Evolutionary conservation across 1,140 invertebrate species (phyloP).

Genomic region (Papilio machaon): DNA sequence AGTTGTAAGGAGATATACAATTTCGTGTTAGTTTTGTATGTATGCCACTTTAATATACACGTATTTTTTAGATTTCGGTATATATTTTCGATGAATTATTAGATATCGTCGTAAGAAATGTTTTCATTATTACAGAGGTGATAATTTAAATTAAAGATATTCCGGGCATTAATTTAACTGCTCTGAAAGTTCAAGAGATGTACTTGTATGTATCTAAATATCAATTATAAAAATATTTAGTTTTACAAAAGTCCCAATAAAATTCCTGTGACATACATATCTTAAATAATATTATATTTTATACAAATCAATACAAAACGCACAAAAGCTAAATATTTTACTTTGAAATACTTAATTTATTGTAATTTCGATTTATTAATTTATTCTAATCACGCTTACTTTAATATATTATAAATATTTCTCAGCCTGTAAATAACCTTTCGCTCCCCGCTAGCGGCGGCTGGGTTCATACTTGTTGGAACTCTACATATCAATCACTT

Average conservation of each 20-base stretch:
- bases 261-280: background rate
- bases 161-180: background rate
- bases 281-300: background rate
- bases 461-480: background rate
- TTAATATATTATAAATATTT: background rate
- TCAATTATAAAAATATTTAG: background rate
- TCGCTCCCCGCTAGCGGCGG: background rate
- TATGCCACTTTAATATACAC: constrained; percentile 33
- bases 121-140: background rate
- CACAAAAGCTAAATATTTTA: background rate
- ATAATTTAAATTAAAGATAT: background rate
- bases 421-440: constrained; percentile 1
- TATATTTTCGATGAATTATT: constrained; percentile 27
- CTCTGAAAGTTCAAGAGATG: background rate
- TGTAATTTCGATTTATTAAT: background rate
- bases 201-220: background rate
- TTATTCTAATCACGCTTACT: background rate
- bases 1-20: constrained; percentile 68
- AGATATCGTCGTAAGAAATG: background rate
- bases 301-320: background rate
- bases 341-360: background rate
- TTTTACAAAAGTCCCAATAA: background rate
- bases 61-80: constrained; percentile 14
- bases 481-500: background rate
- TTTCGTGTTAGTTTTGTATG: constrained; percentile 49